Evolutionary conservation across 1,140 invertebrate genomes (phyloP), one percentile per base, ranked within the genome.

Genomic region (Cydia amplana): DNA sequence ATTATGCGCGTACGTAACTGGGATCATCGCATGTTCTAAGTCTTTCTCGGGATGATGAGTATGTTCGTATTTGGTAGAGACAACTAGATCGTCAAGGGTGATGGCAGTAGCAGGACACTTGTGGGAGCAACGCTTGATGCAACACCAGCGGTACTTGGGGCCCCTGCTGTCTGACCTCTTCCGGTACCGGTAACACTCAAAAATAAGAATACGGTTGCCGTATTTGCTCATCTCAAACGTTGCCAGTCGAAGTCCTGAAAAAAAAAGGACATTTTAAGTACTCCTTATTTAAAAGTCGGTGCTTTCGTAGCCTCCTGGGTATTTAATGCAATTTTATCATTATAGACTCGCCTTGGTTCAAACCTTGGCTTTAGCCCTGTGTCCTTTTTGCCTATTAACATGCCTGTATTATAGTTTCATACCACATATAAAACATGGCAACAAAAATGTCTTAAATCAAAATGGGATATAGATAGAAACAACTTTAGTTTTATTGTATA

Each of bases 101-200:
- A 40, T 28, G 10, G 80, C 73, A 9, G 75, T 75, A 55, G 81
- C 81, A 0, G 72, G 73, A 65, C 84, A 85, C 20, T 77, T 75
- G 9, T 51, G 55, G 6, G 70, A 51, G 49, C 49, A 46, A 14
- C 65, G 72, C 46, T 82, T 76, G 28, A 76, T 73, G 43, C 83
- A 85, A 5, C 76, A 70, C 82, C 82, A 85, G 3, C 79, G 73
- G 1, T 43, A 51, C n/a, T 51, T 51, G 1, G 73, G 77, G 0
- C 80, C 80, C n/a, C 74, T 78, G 63, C 80, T 84, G 67, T 81
- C 80, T 49, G 77, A 83, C 4, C 83, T 72, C 28, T 80, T 85
- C 75, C 87, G 84, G 73, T 83, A 86, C 23, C 86, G 78, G 43
- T 85, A 83, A 18, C 36, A 36, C 7, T 80, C 81, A 1, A 84